Base-by-base conservation (phyloP, 1,140 invertebrate genomes). In the Drosophila ohnishii region DNA sequence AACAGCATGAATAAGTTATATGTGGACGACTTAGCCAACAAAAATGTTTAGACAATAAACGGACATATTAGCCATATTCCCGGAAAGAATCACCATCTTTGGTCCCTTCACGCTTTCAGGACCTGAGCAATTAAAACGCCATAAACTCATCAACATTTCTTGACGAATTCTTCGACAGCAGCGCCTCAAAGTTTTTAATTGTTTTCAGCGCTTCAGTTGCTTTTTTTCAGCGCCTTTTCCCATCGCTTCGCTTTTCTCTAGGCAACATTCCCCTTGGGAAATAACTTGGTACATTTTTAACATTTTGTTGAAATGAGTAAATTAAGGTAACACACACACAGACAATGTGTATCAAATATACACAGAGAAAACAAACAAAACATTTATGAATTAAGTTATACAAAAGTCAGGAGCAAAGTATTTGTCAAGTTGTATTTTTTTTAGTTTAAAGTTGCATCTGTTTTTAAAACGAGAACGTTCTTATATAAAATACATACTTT, bases 281-380 rank as follows among this genome's bases (percentile, higher is more conserved):
- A 87, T 79, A 83, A 67, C 79, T 87, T 88, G 84, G 72, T 61
- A 83, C 50, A 88, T 88, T 79, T 80, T 77, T 77, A 79, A 77
- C 71, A 71, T 77, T 87, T 79, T 60, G 79, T 70, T 71, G 67
- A 88, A 83, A 87, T 88, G 72, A 87, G 83, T 88, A 80, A 87
- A 88, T 87, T 87, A 80, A 88, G 64, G 53, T 62, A 45, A 7
- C 56, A 40, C 34, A 32, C 14, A 39, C 58, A 59, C 45, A 55
- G n/a, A 64, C 40, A 57, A 16, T 3, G 45, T 10, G 47, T 30
- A 16, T 50, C 10, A 32, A 44, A 59, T 32, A 35, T 32, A 39
- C 39, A 59, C 13, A 2, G 34, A n/a, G 34, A 28, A 34, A 51
- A 28, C 14, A 14, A 53, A 22, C 7, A 14, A 19, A 19, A 34